Base-by-base conservation (phyloP, 2,797 vertebrate species). In the Pseudochaenichthys georgianus region DNA sequence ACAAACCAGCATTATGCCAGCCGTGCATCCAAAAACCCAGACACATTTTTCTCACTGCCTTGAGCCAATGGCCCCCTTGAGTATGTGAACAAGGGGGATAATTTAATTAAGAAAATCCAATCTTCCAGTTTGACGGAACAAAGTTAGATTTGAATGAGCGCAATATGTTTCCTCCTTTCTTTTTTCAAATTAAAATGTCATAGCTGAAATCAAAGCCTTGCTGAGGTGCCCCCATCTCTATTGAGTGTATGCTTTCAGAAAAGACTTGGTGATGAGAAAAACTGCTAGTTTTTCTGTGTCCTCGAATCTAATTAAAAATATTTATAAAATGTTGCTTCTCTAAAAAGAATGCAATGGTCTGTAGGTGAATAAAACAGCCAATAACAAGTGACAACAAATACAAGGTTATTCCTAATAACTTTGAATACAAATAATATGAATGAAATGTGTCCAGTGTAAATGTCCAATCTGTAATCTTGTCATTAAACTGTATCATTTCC, bases 71-170 rank as follows among this genome's bases (percentile, higher is more conserved):
- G 90, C 92, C 95, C 95, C 97, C 96, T 97, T 97, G 95, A 96
- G 96, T 97, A 97, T 97, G 96, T 94, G 94, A 98, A 99, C 96
- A 97, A 97, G 97, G 95, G 96, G 95, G 94, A 94, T 95, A 95
- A 95, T 95, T 95, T 95, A 95, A 96, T 95, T 95, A 95, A 95
- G 94, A 95, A 96, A 96, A 95, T 95, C 94, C 93, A 96, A 95
- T 95, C 95, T 95, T 95, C 93, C 93, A 94, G 94, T 95, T 95
- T 95, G 91, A 92, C 83, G 91, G 94, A 95, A 95, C 95, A 95
- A 95, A 95, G 93, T 94, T 95, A 92, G 93, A 92, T 93, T 89
- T 94, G 90, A 95, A 95, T 94, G 92, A 94, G 94, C 76, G 90
- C 93, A 94, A 93, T 94, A 94, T 92, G 90, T 91, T 92, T 92